Percentiles rank a stretch among this genome's conserved stretches.
These are phyloP conservation scores for Rhabdornis inornatus DNA, from an alignment of 2,113 vertebrate genomes.

Conservation along the genomic window DNA sequence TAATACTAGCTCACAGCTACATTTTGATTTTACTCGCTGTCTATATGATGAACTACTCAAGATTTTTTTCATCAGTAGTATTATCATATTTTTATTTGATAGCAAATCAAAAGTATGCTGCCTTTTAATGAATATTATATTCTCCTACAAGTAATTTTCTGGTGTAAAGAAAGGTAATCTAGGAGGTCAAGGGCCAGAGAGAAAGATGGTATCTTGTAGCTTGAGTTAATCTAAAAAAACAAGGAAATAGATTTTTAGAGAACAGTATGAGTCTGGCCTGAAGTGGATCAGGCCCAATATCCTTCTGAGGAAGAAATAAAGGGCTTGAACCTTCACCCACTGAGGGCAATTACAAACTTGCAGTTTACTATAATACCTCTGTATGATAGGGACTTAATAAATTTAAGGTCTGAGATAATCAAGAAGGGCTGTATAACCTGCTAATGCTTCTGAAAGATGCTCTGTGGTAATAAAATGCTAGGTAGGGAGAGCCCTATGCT, in stretches of 20 bases:
- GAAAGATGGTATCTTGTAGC: background rate
- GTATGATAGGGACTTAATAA: conserved; percentile 43
- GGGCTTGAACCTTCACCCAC: conserved; percentile 46
- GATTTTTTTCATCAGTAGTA: background rate
- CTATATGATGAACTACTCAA: background rate
- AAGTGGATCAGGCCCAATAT: conserved; percentile 20
- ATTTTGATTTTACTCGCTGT: background rate
- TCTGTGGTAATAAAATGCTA: background rate
- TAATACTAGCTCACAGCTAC: background rate
- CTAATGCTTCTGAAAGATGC: conserved; percentile 23
- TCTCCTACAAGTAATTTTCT: background rate
- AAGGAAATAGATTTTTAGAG: conserved; percentile 12
- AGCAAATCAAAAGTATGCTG: background rate
- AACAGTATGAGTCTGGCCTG: conserved; percentile 17
- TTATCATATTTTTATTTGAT: background rate
- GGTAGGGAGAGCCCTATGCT: background rate
- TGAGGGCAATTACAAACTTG: conserved; percentile 49
- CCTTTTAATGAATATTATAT: background rate
- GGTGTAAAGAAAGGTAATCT: background rate
- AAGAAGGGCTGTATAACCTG: conserved; percentile 21
- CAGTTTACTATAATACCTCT: conserved; percentile 37
- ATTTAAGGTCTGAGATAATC: conserved; percentile 56
- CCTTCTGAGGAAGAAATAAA: conserved; percentile 41
- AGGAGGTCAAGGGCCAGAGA: background rate
- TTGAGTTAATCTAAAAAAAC: conserved; percentile 21